Base-by-base conservation (phyloP, 2,888 invertebrate genomes). In the Sicus ferrugineus region DNA sequence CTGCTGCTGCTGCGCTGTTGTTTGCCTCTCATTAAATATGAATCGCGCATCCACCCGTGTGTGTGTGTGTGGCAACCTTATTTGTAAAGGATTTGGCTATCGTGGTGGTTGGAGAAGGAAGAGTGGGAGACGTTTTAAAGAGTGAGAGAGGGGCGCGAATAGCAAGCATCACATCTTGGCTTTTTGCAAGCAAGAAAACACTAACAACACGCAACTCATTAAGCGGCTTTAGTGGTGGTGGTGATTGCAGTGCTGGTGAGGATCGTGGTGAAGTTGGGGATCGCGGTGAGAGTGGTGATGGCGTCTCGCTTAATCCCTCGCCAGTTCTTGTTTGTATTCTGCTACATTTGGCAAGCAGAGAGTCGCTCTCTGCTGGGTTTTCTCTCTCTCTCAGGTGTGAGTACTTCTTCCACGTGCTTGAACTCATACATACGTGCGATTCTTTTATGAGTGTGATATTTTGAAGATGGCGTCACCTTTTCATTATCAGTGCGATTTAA, bases 181-280 rank as follows among this genome's bases (percentile, higher is more conserved):
- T 28, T 54, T 5, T 28, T 7, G 54, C 54, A 26, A 16, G 3
- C 28, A 28, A 9, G 46, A 6, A 50, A 54, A 65, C 38, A 0
- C n/a, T 30, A 19, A 48, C 30, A 16, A 28, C 63, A 65, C 65
- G 65, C 38, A 65, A 54, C 26, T 54, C 65, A 50, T 65, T 65
- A 65, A 38, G 21, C 52, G 23, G 19, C 38, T 34, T 52, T 34
- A 54, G 65, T 14, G 34, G 7, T n/a, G 59, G 23, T 19, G 14
- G 16, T 21, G 26, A 54, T 54, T 34, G n/a, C n/a, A n/a, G 48
- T 48, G 31, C 46, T 28, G 42, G 6, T 34, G 34, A 30, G 4
- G 46, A 9, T 9, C 19, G 30, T 28, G n/a, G n/a, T n/a, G n/a
- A n/a, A n/a, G n/a, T n/a, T n/a, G n/a, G n/a, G n/a, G n/a, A n/a